phyloP scores from a whole-genome alignment of 2,888 invertebrate genomes.

The Luperina testacea region DNA sequence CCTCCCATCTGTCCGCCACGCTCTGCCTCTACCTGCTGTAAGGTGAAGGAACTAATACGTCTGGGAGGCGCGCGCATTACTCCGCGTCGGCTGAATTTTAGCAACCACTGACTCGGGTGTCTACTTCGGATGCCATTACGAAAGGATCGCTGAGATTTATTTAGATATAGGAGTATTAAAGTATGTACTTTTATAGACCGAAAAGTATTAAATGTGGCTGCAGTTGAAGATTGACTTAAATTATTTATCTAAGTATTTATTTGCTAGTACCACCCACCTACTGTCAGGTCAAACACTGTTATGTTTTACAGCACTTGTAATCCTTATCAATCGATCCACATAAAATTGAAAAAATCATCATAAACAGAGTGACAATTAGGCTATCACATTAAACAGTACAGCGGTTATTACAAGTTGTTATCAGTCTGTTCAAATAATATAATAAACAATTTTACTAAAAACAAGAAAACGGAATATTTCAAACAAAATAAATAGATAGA shows the following conservation, averaged over 20 bases:
- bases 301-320: neutral
- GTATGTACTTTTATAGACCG: neutral
- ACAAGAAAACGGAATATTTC: too few species aligned
- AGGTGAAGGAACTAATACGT: slow-evolving; percentile 69
- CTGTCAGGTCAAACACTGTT: neutral
- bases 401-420: neutral
- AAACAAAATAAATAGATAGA: too few species aligned
- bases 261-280: too few species aligned
- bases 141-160: slow-evolving; percentile 31
- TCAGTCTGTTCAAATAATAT: too few species aligned
- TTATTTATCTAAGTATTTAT: neutral
- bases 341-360: neutral
- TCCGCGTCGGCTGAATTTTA: slow-evolving; percentile 61
- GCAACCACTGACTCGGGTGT: slow-evolving; percentile 66
- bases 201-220: neutral
- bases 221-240: neutral
- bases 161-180: neutral
- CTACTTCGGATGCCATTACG: slow-evolving; percentile 43
- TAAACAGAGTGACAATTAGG: neutral
- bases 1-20: slow-evolving; percentile 13
- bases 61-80: slow-evolving; percentile 57
- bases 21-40: slow-evolving; percentile 47
- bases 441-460: too few species aligned
- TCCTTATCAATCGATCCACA: neutral
- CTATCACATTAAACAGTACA: neutral